A percentile compares a stretch with the other conserved stretches of the same genome.
Evolutionary conservation across 2,888 invertebrate species (phyloP).

Genomic region (Leucoma salicis): DNA sequence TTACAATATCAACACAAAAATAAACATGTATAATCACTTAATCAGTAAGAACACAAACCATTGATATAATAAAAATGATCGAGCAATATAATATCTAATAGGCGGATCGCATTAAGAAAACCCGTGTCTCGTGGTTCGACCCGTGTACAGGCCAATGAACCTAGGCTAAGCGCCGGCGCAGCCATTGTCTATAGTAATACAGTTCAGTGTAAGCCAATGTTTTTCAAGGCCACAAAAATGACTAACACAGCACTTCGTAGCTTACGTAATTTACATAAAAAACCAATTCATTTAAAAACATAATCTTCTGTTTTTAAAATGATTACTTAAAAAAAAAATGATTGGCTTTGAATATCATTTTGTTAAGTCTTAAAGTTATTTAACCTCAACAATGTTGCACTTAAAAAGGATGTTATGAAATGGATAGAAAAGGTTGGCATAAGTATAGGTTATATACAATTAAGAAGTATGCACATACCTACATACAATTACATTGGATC

Average conservation of each 20-base stretch:
- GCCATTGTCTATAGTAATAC: constrained; percentile 62
- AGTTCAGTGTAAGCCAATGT: constrained; percentile 45
- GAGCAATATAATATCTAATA: constrained; percentile 69
- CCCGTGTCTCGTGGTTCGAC: constrained; percentile 71
- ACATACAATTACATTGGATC: constrained; percentile 23
- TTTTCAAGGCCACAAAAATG: constrained; percentile 53
- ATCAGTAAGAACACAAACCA: too few species aligned
- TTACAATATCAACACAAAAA: too few species aligned
- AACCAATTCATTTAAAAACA: too few species aligned
- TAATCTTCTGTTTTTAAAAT: too few species aligned
- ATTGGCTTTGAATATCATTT: neutral
- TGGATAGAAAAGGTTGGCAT: too few species aligned
- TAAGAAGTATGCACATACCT: too few species aligned
- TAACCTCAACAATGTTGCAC: too few species aligned
- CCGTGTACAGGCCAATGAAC: constrained; percentile 65
- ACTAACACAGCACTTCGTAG: neutral
- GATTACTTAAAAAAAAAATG: neutral
- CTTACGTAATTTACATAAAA: neutral
- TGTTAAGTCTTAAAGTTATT: neutral
- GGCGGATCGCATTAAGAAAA: constrained; percentile 76
- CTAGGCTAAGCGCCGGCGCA: constrained; percentile 68
- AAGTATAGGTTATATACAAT: too few species aligned
- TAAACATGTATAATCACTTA: too few species aligned
- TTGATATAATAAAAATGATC: neutral
- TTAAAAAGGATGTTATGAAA: too few species aligned